Percentiles rank a stretch among this genome's conserved stretches.
phyloP scores from a whole-genome alignment of 2,888 invertebrate genomes.

The Scrobipalpa atriplicella region DNA sequence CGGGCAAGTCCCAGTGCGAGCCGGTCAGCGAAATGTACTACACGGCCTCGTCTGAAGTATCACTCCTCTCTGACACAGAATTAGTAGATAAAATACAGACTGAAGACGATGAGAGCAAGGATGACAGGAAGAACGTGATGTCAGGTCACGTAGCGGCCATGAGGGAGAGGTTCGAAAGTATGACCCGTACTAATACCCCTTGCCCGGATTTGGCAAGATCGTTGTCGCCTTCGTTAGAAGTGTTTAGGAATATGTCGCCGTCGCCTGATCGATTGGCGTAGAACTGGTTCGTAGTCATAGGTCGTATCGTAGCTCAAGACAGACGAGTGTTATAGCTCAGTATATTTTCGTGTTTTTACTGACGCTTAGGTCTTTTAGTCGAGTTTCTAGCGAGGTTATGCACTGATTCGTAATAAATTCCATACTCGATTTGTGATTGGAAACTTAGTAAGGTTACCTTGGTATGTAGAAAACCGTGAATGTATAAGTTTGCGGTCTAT shows the following conservation, averaged over 20 bases:
- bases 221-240: constrained; percentile 59
- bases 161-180: constrained; percentile 76
- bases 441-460: constrained; percentile 19
- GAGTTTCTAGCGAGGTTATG: constrained; percentile 8
- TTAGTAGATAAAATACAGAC: constrained; percentile 46
- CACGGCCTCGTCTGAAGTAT: constrained; percentile 73
- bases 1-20: constrained; percentile 49
- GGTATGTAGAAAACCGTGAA: constrained; percentile 2
- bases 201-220: constrained; percentile 63
- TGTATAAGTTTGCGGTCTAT: constrained; percentile 1
- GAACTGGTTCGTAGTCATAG: background rate
- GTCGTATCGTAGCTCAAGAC: constrained; percentile 13
- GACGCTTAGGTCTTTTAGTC: constrained; percentile 9
- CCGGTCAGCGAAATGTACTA: constrained; percentile 69
- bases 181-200: constrained; percentile 74
- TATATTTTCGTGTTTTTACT: constrained; percentile 21
- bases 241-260: constrained; percentile 62
- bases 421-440: constrained; percentile 19
- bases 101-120: constrained; percentile 50
- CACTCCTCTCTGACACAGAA: constrained; percentile 64
- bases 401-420: constrained; percentile 22
- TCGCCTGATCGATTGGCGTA: constrained; percentile 63
- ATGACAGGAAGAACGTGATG: constrained; percentile 60
- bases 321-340: constrained; percentile 16
- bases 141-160: constrained; percentile 80